Base-by-base conservation (phyloP, 2,113 vertebrate species). In the Nibea albiflora region DNA sequence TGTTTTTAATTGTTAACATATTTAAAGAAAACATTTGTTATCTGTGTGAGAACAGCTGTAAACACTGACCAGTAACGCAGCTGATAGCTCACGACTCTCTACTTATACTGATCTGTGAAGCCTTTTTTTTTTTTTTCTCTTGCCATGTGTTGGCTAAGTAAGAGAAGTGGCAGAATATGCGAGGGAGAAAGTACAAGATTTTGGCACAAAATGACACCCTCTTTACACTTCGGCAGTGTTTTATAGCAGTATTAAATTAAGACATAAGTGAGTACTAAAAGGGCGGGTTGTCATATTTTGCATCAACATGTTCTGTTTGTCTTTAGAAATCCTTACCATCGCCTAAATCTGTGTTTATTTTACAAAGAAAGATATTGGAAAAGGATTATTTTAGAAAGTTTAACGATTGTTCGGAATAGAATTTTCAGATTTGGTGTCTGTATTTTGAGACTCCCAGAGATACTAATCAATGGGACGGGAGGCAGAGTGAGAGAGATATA, bases 381-480 rank as follows among this genome's bases (percentile, higher is more conserved):
- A 15, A 60, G 14, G n/a, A 10, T 52, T 31, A 57, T 46, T 75
- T 63, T n/a, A 54, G n/a, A 7, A 31, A 12, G n/a, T 1, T 12
- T 73, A 54, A 49, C 10, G 70, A 49, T 31, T 67, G 19, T 56
- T 28, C 26, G 49, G 3, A 28, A 60, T 17, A 64, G 44, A 56
- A 57, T 24, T 76, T 52, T 77, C 28, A 74, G 24, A 70, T 75
- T 80, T 76, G 50, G 17, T 26, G 10, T 73, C 11, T 62, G 56
- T 26, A 53, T 67, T 75, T 63, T 62, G 24, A 86, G 65, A 75
- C 66, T 76, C 42, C 50, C 50, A 75, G 50, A 39, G 47, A 79
- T 31, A 47, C 15, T 42, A 57, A 28, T 84, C 70, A 81, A 26
- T 70, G 26, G 35, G 49, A 64, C 3, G 5, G 1, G 28, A 72